phyloP scores from a whole-genome alignment of 1,140 invertebrate species.

The Melitaea cinxia region DNA sequence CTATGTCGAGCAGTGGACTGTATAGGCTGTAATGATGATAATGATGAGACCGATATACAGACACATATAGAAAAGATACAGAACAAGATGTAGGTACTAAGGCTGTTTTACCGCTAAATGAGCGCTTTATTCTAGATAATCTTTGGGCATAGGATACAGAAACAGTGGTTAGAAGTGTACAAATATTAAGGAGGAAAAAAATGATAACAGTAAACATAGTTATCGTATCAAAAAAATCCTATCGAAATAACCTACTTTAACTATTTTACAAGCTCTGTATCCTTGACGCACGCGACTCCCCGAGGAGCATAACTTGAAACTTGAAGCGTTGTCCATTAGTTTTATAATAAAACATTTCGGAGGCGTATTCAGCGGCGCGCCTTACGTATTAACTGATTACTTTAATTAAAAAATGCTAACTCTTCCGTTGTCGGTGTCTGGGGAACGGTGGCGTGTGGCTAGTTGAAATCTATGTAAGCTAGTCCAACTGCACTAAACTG shows the following conservation, averaged over 20 bases:
- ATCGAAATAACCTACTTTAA: conserved; percentile 33
- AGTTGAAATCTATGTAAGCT: conserved; percentile 59
- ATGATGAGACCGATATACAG: no score
- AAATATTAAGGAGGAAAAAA: no score
- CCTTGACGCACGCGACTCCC: conserved; percentile 26
- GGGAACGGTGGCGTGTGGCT: conserved; percentile 56
- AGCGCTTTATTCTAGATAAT: no score
- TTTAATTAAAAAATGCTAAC: conserved; percentile 77
- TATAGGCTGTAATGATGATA: no score
- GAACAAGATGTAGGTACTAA: no score
- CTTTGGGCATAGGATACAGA: no score
- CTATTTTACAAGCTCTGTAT: conserved; percentile 27
- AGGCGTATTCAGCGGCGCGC: conserved; percentile 48
- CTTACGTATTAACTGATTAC: conserved; percentile 75
- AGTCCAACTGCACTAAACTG: conserved; percentile 31
- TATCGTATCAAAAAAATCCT: conserved; percentile 19
- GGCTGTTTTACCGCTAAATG: no score
- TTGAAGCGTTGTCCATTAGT: conserved; percentile 39
- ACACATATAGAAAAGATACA: no score
- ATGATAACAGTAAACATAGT: not conserved
- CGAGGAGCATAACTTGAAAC: conserved; percentile 32
- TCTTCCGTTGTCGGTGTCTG: conserved; percentile 60
- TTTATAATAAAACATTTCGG: conserved; percentile 38
- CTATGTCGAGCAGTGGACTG: no score
- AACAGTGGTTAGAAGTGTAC: no score